Base-by-base conservation (phyloP, 2,113 vertebrate species). In the Malurus cyaneus region DNA sequence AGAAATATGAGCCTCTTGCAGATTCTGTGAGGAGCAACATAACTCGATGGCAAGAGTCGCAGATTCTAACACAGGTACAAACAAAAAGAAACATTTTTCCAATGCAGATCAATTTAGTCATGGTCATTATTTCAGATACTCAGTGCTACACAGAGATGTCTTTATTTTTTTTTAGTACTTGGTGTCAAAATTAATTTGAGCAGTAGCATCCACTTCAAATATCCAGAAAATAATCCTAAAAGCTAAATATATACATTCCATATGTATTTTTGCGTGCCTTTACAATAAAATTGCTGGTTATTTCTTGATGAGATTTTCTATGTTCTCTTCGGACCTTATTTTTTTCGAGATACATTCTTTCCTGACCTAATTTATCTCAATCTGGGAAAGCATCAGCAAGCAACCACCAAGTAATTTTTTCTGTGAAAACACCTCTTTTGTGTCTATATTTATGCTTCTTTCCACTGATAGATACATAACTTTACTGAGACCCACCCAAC, bases 171-270 rank as follows among this genome's bases (percentile, higher is more conserved):
- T 87, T 92, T 32, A 93, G 66, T 69, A 89, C 11, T 80, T 86
- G 54, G 72, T 44, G 81, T 94, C 25, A 66, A 92, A 94, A 84
- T n/a, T 31, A 72, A 92, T 86, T 95, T 94, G 14, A 96, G 39
- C 46, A 74, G 57, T 84, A 88, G 9, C 66, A 67, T 53, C 77
- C 29, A 74, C 70, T 73, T 86, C 50, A 88, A 95, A 91, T 82
- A 91, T 9, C 21, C 77, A 66, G 11, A 18, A 73, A 80, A 24
- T 25, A 28, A 72, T 19, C 9, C 6, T 41, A 76, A 53, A 85
- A 60, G 59, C 9, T 59, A 12, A 56, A 11, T 26, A 18, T 5
- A 56, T 23, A 12, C 14, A 53, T 64, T 82, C 39, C 11, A 34
- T 18, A 14, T 2, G 2, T 28, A 32, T 16, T 80, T 72, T 47